Evolutionary conservation across 2,888 invertebrate species (phyloP), one percentile per base, ranked within the genome.

Genomic region (Belgica antarctica): DNA sequence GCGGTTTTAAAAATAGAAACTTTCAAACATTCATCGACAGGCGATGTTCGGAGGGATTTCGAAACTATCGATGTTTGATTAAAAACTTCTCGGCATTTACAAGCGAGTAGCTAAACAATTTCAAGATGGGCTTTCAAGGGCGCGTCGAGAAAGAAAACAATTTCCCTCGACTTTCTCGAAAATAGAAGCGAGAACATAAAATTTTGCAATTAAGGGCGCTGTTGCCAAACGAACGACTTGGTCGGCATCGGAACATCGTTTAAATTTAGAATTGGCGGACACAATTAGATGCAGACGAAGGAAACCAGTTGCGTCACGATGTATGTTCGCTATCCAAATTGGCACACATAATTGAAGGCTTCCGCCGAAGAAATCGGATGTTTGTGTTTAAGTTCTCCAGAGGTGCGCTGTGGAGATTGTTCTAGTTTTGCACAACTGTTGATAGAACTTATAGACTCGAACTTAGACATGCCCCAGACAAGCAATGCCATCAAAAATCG

Each of bases 261-360:
- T 59, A 59, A 25, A 59, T 27, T 59, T 59, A 59, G 59, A 59
- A 12, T 59, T 27, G n/a, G 27, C 25, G 27, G 25, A 25, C n/a
- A 25, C 59, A 27, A 24, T 59, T 27, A 59, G 59, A 4, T n/a
- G n/a, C n/a, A n/a, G n/a, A 52, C 10, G 52, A 52, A 52, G 8
- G 24, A 52, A 52, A 22, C 17, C 3, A 52, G 24, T 59, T 59
- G 59, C 59, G 59, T 59, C 59, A 59, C 25, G 25, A 52, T 52
- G 22, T 22, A 22, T 52, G 52, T 12, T n/a, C 31, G 31, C 41
- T 41, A 15, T n/a, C 41, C 41, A 41, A 41, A 41, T 41, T 12
- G 41, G 41, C 10, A 7, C n/a, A n/a, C 41, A 15, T 47, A 71
- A 61, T 71, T 52, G 59, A 62, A 70, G 62, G 59, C 62, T 52